Evolutionary conservation across 2,888 invertebrate species (phyloP).

Genomic region (Myopa tessellatipennis): DNA sequence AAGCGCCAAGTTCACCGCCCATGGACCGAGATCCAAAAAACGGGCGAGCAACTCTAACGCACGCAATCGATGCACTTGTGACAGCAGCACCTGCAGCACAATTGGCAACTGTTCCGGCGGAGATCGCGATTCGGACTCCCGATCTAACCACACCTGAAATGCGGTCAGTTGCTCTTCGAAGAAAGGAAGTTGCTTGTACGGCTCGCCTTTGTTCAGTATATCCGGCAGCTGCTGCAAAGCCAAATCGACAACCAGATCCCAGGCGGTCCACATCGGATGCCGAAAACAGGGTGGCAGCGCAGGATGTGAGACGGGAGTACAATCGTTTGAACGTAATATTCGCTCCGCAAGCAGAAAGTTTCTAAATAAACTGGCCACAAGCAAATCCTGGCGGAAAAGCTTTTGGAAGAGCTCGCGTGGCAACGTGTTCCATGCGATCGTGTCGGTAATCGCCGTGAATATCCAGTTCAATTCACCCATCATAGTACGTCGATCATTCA

Average conservation of each 20-base stretch:
- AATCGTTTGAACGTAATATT: conserved; percentile 95
- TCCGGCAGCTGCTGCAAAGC: conserved; percentile 90
- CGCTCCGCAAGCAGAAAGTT: conserved; percentile 97
- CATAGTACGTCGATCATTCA: conserved; percentile 95
- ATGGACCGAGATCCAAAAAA: conserved; percentile 94
- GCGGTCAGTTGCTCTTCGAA: conserved; percentile 98
- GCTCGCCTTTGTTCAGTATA: conserved; percentile 73
- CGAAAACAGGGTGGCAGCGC: conserved; percentile 89
- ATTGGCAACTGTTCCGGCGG: conserved; percentile 97
- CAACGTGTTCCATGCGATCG: conserved; percentile 98
- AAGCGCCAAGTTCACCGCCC: conserved; percentile 95
- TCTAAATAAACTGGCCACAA: conserved; percentile 97
- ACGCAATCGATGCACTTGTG: conserved; percentile 85
- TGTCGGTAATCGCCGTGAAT: conserved; percentile 99
- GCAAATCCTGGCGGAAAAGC: conserved; percentile 94
- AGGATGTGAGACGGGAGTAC: conserved; percentile 94
- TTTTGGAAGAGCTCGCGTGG: conserved; percentile 95
- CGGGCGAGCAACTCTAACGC: conserved; percentile 93
- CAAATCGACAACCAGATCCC: conserved; percentile 97
- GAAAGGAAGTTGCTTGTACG: conserved; percentile 85
- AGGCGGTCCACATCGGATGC: conserved; percentile 95
- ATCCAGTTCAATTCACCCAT: conserved; percentile 99
- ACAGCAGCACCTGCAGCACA: conserved; percentile 88
- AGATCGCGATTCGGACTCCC: conserved; percentile 77
- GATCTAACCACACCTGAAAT: conserved; percentile 79